These are phyloP conservation scores for Drosophila niveifrons DNA, from an alignment of 2,888 invertebrate genomes.

Conservation along the genomic window DNA sequence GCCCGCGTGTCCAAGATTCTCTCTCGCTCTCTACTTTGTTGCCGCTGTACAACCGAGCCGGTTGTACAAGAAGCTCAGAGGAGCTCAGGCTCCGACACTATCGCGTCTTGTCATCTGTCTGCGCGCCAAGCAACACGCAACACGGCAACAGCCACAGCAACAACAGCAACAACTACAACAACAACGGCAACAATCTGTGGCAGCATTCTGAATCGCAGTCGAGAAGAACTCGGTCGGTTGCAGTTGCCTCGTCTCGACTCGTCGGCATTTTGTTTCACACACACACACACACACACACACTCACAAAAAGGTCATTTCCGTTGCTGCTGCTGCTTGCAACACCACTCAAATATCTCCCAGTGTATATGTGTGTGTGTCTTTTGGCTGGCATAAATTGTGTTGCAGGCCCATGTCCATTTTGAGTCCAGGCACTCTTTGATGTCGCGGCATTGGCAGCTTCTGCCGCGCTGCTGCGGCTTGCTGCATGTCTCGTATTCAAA, in stretches of 20 bases:
- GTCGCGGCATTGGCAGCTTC: constrained; percentile 71
- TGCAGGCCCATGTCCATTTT: constrained; percentile 80
- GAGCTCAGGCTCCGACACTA: constrained; percentile 67
- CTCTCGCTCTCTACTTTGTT: constrained; percentile 9
- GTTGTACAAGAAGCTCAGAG: constrained; percentile 58
- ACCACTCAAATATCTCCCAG: constrained; percentile 34
- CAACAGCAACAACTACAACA: constrained; percentile 13
- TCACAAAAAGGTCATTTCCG: constrained; percentile 75
- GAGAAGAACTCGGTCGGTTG: constrained; percentile 23
- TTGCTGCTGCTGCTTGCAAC: constrained; percentile 56
- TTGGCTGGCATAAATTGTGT: constrained; percentile 75
- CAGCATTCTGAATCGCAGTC: constrained; percentile 18
- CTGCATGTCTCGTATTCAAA: constrained; percentile 78
- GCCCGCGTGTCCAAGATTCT: constrained; percentile 39
- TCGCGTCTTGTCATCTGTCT: constrained; percentile 78
- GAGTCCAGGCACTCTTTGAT: constrained; percentile 81
- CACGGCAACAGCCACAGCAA: constrained; percentile 23
- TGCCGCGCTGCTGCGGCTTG: constrained; percentile 47
- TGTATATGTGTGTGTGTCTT: constrained; percentile 15
- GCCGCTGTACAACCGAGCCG: constrained; percentile 20
- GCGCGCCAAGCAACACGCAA: constrained; percentile 73
- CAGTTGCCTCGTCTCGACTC: constrained; percentile 46
- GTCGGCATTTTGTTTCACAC: constrained; percentile 73
- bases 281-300: constrained; percentile 32
- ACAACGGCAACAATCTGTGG: constrained; percentile 7